A percentile compares a stretch with the other conserved stretches of the same genome.
These are phyloP conservation scores for Drosophila mimica DNA, from an alignment of 2,888 invertebrate genomes.

Conservation along the genomic window DNA sequence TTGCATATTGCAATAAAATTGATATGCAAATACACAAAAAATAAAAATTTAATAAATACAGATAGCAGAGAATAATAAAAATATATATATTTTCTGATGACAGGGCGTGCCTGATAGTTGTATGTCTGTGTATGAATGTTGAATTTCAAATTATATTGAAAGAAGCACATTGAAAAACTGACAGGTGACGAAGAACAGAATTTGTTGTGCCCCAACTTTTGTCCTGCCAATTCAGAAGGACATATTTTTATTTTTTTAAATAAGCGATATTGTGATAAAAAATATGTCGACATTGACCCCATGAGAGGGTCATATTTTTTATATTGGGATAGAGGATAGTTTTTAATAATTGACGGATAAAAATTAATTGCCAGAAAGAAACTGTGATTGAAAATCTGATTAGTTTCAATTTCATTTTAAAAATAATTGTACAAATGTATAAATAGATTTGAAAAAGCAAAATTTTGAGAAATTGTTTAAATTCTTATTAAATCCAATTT, in stretches of 20 bases:
- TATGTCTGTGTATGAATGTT: constrained; percentile 39
- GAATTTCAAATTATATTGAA: constrained; percentile 70
- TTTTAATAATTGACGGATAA: background rate
- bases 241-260: constrained; percentile 5
- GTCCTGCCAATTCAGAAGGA: constrained; percentile 23
- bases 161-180: constrained; percentile 53
- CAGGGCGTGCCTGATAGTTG: background rate
- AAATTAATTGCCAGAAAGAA: background rate
- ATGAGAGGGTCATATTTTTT: background rate
- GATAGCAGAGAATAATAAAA: constrained; percentile 40
- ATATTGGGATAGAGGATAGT: background rate
- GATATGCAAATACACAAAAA: constrained; percentile 10
- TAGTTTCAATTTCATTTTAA: background rate
- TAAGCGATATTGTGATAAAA: constrained; percentile 2
- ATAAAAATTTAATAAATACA: constrained; percentile 8
- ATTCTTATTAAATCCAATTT: background rate
- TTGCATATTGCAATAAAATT: constrained; percentile 43
- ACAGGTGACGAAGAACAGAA: constrained; percentile 29
- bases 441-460: background rate
- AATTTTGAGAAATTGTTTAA: background rate
- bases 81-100: constrained; percentile 25
- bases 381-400: background rate
- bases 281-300: constrained; percentile 14
- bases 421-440: background rate
- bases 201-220: constrained; percentile 13